Evolutionary conservation across 2,113 vertebrate species (phyloP), one percentile per base, ranked within the genome.

Genomic region (Nyctibius bracteatus): DNA sequence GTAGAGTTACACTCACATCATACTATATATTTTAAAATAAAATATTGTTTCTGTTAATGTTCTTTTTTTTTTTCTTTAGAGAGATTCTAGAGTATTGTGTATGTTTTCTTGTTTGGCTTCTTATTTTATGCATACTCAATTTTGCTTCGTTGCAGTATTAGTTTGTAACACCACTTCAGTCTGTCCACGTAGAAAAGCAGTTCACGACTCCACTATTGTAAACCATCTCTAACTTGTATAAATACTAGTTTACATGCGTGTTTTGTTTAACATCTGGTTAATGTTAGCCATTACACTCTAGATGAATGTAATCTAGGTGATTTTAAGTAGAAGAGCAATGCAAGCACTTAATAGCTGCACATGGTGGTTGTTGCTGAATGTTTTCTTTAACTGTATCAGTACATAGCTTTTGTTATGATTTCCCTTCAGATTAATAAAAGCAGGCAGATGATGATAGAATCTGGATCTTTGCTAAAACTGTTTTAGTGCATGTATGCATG

Each of bases 181-280:
- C 74, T 71, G 39, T 47, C 33, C 18, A 16, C 0, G 1, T 23
- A 37, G 57, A 81, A 21, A n/a, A 39, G 39, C 0, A 0, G 44
- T 35, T 49, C 39, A 49, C 51, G 65, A 33, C 41, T 61, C 17
- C 9, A 8, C 14, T 62, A 12, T 10, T 37, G 9, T 43, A 68
- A 54, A 20, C 30, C 12, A 52, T 74, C 49, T 80, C 39, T 51
- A 47, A 41, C 33, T 37, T 47, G 17, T 37, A 37, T 54, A 43
- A 52, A 23, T 75, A 52, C 4, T 61, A 43, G 44, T 67, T 68
- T 49, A 33, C 46, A 25, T 68, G 37, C 55, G 28, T 46, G 13
- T 51, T 78, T 87, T 67, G 24, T 73, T 68, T 74, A 62, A 19
- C 7, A 9, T 80, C 63, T 41, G 30, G 8, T 39, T 62, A 55